Conservation (phyloP, 2,888 invertebrate genomes). For the Eudemis profundana region DNA sequence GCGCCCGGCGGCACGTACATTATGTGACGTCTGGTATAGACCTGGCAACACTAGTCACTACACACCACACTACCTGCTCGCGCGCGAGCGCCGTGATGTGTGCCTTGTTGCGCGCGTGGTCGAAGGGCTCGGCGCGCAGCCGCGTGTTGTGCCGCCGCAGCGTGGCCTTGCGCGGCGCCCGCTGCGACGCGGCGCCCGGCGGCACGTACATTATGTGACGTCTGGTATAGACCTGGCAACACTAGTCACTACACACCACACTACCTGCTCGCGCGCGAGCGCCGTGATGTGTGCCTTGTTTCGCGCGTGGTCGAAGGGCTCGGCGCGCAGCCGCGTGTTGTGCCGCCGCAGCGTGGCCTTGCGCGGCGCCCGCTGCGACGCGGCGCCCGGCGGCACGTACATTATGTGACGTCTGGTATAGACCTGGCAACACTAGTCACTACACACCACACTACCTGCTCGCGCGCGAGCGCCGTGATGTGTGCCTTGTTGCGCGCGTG, state of each 20-base stretch:
- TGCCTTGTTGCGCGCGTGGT: slow-evolving; percentile 87
- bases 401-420: too few relatives aligned
- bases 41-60: too few relatives aligned
- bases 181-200: neutral
- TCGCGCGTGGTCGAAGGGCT: slow-evolving; percentile 65
- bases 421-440: too few relatives aligned
- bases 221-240: too few relatives aligned
- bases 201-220: neutral
- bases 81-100: slow-evolving; percentile 89
- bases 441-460: too few relatives aligned
- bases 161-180: neutral
- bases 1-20: neutral
- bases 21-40: slow-evolving; percentile 56
- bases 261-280: slow-evolving; percentile 82
- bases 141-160: neutral
- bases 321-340: slow-evolving; percentile 89
- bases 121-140: neutral
- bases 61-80: slow-evolving; percentile 18
- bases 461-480: too few relatives aligned
- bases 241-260: neutral
- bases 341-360: slow-evolving; percentile 86
- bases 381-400: too few relatives aligned
- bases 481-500: too few relatives aligned
- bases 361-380: too few relatives aligned
- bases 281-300: slow-evolving; percentile 90